phyloP scores from a whole-genome alignment of 2,113 vertebrate species.

The Peromyscus polionotus region DNA sequence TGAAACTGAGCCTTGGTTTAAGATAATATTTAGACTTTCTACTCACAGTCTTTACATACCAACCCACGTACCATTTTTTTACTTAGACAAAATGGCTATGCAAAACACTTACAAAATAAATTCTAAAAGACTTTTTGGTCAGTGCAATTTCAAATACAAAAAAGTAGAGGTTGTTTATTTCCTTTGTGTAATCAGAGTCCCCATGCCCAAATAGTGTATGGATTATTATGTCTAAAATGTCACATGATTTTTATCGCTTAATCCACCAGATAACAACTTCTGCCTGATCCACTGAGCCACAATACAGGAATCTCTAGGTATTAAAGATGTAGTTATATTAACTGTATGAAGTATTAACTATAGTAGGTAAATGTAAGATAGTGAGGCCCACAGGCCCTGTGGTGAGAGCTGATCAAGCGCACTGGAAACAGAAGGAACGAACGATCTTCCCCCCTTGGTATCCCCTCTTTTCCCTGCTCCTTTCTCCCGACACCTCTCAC shows the following conservation, averaged over 20 bases:
- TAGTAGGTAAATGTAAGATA: background rate
- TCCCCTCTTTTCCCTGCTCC: slow-evolving; percentile 8
- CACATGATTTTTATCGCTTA: background rate
- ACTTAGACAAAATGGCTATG: background rate
- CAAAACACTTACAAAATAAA: slow-evolving; percentile 48
- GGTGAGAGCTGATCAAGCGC: background rate
- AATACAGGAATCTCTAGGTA: background rate
- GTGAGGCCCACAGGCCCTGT: background rate
- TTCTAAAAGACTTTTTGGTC: background rate
- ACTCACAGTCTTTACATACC: background rate
- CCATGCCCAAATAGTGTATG: background rate
- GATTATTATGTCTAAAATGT: slow-evolving; percentile 24
- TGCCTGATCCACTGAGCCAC: background rate
- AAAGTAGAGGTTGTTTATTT: slow-evolving; percentile 15
- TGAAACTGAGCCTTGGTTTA: background rate
- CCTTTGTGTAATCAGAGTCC: slow-evolving; percentile 20
- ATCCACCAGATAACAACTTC: background rate
- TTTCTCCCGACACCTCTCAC: slow-evolving; percentile 44
- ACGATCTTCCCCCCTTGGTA: background rate
- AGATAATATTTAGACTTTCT: slow-evolving; percentile 14
- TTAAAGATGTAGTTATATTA: background rate
- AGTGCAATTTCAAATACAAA: slow-evolving; percentile 33
- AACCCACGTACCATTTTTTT: background rate
- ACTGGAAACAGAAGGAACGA: background rate
- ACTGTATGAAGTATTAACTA: background rate